Base-by-base conservation (phyloP, 2,113 vertebrate species). In the Seriola aureovittata region DNA sequence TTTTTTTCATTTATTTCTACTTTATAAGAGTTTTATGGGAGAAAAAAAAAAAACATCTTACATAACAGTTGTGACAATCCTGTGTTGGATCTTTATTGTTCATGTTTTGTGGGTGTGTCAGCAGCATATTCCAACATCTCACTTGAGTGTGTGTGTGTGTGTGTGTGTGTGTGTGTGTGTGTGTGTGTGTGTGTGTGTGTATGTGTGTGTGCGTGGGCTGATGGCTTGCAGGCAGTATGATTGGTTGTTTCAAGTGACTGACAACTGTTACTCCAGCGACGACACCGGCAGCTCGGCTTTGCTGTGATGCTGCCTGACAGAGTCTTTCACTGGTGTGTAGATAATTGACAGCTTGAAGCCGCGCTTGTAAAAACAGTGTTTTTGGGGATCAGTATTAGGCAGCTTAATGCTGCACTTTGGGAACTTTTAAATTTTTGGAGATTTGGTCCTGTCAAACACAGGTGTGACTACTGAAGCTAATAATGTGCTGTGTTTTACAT, bases 211-310 rank as follows among this genome's bases (percentile, higher is more conserved):
- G 21, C 12, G 44, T 19, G 29, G 5, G 13, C 19, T 36, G 50
- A 46, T 70, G 32, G 25, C 25, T 73, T 65, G 25, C 78, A 21
- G n/a, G 57, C 36, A 70, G n/a, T 34, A n/a, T n/a, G 55, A 78
- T 58, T 76, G 62, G 40, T 65, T 59, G 42, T 50, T 67, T 25
- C 8, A 29, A 80, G 72, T 54, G 73, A 73, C 52, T 85, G 86
- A 64, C 68, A 77, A n/a, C 48, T 34, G 4, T 64, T 68, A 74
- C 54, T 13, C 40, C 62, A 62, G 23, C 16, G 16, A 52, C 34
- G 3, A 4, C 42, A 8, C 38, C 58, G 12, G 42, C 50, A 21
- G 60, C 54, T 25, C 8, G 0, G n/a, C 34, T 44, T 19, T 38
- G 9, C 8, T 29, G n/a, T 65, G 69, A 78, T 64, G 10, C 74